These are phyloP conservation scores for Bufo bufo DNA, from an alignment of 2,113 vertebrate species.

Conservation along the genomic window DNA sequence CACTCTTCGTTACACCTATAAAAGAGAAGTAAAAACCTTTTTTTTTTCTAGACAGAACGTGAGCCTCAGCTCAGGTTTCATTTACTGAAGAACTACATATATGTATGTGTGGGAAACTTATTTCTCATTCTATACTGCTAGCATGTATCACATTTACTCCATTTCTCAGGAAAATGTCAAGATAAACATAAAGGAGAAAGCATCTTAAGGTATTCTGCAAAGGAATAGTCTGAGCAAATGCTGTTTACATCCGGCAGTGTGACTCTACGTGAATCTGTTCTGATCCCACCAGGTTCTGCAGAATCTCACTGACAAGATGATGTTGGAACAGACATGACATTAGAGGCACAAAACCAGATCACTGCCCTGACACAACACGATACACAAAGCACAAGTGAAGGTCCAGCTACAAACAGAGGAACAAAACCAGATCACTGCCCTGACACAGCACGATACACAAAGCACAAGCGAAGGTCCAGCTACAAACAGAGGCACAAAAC, in stretches of 20 bases:
- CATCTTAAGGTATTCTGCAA: background rate
- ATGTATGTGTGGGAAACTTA: background rate
- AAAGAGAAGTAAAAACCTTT: background rate
- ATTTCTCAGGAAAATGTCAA: background rate
- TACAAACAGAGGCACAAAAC: background rate
- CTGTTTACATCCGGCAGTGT: background rate
- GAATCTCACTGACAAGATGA: slow-evolving; percentile 55
- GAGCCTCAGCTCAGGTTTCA: background rate
- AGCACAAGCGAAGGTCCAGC: background rate
- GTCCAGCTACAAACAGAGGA: too few relatives aligned
- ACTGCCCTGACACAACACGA: background rate
- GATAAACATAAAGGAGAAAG: background rate
- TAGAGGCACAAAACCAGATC: slow-evolving; percentile 33
- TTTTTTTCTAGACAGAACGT: background rate
- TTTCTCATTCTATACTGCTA: background rate
- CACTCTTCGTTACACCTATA: background rate
- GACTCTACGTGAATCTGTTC: slow-evolving; percentile 62
- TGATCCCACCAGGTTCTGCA: slow-evolving; percentile 60
- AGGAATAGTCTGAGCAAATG: background rate
- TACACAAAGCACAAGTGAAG: background rate
- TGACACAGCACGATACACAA: too few relatives aligned
- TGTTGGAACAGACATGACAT: slow-evolving; percentile 50
- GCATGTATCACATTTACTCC: background rate
- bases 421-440: too few relatives aligned
- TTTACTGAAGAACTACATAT: background rate